Conservation (phyloP, 2,113 vertebrate genomes). For the Thalassarche chlororhynchos region DNA sequence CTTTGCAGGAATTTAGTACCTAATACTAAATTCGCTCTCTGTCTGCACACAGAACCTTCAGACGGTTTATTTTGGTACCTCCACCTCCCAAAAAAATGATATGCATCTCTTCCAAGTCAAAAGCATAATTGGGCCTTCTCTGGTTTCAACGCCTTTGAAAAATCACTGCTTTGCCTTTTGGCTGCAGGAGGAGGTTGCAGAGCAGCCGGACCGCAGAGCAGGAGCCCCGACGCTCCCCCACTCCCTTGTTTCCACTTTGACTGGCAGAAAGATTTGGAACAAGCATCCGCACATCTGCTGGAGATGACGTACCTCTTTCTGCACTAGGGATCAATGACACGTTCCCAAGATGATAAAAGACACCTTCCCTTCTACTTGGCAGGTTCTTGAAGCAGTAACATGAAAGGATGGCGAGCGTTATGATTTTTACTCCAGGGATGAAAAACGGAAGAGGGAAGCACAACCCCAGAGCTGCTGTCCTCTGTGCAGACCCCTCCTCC, state of each 20-base stretch:
- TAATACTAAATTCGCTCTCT: neutral
- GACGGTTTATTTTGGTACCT: neutral
- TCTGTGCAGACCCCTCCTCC: neutral
- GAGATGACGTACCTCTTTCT: neutral
- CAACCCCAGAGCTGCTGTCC: neutral
- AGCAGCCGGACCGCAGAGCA: neutral
- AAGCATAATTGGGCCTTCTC: neutral
- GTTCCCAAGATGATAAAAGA: neutral
- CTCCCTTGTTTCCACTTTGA: neutral
- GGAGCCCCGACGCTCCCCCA: neutral
- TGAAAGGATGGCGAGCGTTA: accelerated
- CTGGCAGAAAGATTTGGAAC: neutral
- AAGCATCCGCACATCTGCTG: accelerated
- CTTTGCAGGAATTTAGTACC: neutral
- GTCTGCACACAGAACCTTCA: neutral
- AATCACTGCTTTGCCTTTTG: neutral
- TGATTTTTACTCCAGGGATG: neutral
- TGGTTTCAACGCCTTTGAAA: neutral
- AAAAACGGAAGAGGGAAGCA: neutral
- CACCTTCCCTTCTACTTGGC: neutral
- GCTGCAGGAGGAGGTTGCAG: neutral
- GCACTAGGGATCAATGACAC: neutral
- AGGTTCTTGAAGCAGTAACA: neutral
- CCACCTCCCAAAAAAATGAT: neutral
- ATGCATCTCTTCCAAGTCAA: neutral